Base-by-base conservation (phyloP, 2,797 vertebrate species). In the Masticophis lateralis region DNA sequence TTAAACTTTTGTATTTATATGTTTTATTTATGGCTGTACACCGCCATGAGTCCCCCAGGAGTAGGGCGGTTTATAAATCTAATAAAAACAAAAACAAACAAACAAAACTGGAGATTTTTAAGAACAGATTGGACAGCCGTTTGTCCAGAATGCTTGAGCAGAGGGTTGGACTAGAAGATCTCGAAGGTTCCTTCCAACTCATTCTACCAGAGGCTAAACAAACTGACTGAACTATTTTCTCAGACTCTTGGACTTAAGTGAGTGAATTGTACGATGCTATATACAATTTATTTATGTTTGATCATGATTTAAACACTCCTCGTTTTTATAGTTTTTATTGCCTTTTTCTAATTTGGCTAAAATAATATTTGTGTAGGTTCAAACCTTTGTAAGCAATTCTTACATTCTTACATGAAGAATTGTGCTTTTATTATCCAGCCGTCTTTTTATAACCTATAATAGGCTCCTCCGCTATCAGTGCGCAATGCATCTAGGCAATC, bases 361-460 rank as follows among this genome's bases (percentile, higher is more conserved):
- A 94, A 86, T 60, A 91, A 92, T 32, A 57, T 91, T 92, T 92
- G 11, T 0, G 0, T 32, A 88, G 5, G 47, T 94, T n/a, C 10
- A 92, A 86, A 7, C 27, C 8, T 22, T 27, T 87, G 91, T 91
- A 91, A 92, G 79, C 32, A 8, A 57, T 6, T 4, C 2, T 79
- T 91, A 79, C 8, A 57, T 6, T 4, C 2, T 79, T 91, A 79
- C 8, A 56, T 63, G n/a, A 90, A 53, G n/a, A 69, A 3, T 86
- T 28, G 22, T 60, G 28, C 22, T 93, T 89, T 28, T 90, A 59
- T 83, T 90, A 25, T 57, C 90, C 88, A 63, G 91, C 43, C 10
- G 18, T 92, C 18, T 86, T 94, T 87, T 94, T 93, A 93, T 55
- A 91, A 87, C 69, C 20, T 91, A 59, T 43, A 86, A 28, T 92